A percentile compares a stretch with the other conserved stretches of the same genome.
Evolutionary conservation across 2,888 invertebrate species (phyloP).

Genomic region (Diadromus collaris): DNA sequence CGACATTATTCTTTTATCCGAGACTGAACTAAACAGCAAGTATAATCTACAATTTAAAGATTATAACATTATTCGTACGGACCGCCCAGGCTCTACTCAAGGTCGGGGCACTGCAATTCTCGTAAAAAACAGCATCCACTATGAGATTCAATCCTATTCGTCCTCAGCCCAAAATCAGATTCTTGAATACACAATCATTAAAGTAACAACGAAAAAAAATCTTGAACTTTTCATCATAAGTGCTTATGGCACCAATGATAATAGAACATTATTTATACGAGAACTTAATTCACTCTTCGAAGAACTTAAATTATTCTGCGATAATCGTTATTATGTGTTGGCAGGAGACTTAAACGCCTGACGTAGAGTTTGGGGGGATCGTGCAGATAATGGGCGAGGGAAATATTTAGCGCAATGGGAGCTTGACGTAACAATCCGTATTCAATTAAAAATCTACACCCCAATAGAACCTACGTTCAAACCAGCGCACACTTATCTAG

Average conservation of each 20-base stretch:
- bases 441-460: not conserved
- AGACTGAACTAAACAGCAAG: constrained; percentile 28
- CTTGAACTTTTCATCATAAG: constrained; percentile 11
- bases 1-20: not conserved
- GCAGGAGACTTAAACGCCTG: constrained; percentile 36
- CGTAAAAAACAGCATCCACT: constrained; percentile 5
- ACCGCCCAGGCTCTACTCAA: not conserved
- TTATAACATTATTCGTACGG: constrained; percentile 8
- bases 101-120: constrained; percentile 35
- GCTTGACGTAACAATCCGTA: not conserved
- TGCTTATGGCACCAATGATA: constrained; percentile 25
- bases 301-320: not conserved
- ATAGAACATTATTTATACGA: not conserved
- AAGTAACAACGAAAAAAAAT: constrained; percentile 3
- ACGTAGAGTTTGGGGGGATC: constrained; percentile 13
- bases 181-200: constrained; percentile 36
- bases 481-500: constrained; percentile 25
- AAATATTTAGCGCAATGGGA: constrained; percentile 23
- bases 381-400: constrained; percentile 25
- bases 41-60: constrained; percentile 8
- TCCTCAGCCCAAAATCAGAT: constrained; percentile 21
- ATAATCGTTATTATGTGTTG: constrained; percentile 29
- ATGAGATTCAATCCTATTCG: not conserved
- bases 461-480: constrained; percentile 12
- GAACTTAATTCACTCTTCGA: constrained; percentile 12